Evolutionary conservation across 2,888 invertebrate genomes (phyloP), one percentile per base, ranked within the genome.

Genomic region (Eugnorisma glareosa): DNA sequence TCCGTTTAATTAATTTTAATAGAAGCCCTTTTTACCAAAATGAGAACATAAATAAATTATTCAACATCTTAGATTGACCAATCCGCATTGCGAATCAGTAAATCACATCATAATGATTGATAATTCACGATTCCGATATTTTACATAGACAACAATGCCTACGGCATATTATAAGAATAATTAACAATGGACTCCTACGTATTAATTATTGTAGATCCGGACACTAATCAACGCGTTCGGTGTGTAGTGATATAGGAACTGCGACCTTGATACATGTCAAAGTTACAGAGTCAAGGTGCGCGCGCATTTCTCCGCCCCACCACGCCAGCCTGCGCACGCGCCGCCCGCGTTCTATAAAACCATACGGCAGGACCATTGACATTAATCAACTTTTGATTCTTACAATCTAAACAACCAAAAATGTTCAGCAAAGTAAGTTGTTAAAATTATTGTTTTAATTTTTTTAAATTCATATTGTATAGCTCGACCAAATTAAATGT

Each of bases 401-500:
- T 89, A 89, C 89, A 92, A 91, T 86, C 90, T 88, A 92, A 91
- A 92, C 85, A 88, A 79, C 67, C 81, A 92, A 94, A 92, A 89
- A 94, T 94, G 94, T 94, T 94, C 91, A 94, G 92, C 92, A 94
- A 94, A 94, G 94, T 94, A 81, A 94, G 94, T 93, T 71, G 18
- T 13, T 70, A 57, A 2, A 71, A 59, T 45, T 45, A 40, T 64
- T 67, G 0, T 31, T 45, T 40, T 0, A 8, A 54, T 48, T 35
- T 45, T 28, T 37, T 13, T 21, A 24, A 24, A n/a, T 18, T 40
- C 1, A 24, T 28, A 21, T 28, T 8, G n/a, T 43, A 63, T 40
- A 31, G 13, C n/a, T 54, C 18, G 2, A 45, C 18, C 10, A 54
- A 64, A 71, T 21, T 35, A 43, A 15, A 5, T 18, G 8, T 31